Evolutionary conservation across 2,797 vertebrate genomes (phyloP).

Genomic region (Chelmon rostratus): DNA sequence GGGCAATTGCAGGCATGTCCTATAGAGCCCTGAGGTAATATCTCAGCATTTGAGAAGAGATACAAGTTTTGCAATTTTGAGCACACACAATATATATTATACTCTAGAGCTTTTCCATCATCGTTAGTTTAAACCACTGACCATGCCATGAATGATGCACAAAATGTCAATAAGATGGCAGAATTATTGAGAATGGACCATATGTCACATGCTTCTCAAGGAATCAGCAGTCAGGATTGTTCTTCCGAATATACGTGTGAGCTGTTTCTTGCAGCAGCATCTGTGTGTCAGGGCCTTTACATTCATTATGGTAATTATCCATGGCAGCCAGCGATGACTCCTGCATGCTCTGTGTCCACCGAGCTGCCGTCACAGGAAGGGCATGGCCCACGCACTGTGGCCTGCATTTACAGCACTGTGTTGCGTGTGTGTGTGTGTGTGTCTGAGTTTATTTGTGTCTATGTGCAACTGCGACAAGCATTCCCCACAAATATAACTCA

Average conservation of each 20-base stretch:
- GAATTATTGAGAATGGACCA: constrained; percentile 5
- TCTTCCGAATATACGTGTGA: constrained; percentile 32
- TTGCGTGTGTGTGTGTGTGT: constrained; percentile 29
- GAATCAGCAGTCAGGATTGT: constrained; percentile 47
- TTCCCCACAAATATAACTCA: constrained; percentile 59
- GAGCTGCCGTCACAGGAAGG: constrained; percentile 64
- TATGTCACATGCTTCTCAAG: constrained; percentile 39
- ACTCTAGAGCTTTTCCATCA: constrained; percentile 29
- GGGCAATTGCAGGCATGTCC: constrained; percentile 71
- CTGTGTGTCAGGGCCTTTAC: constrained; percentile 60
- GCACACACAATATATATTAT: constrained; percentile 20
- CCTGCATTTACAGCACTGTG: constrained; percentile 39
- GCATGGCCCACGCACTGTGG: constrained; percentile 52
- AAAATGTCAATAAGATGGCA: constrained; percentile 18
- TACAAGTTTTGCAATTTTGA: constrained; percentile 54
- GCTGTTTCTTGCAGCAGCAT: constrained; percentile 56
- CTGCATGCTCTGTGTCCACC: constrained; percentile 66
- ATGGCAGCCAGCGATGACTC: constrained; percentile 77
- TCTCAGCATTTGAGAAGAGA: constrained; percentile 57
- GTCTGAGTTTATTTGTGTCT: constrained; percentile 46
- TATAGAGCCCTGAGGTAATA: constrained; percentile 50
- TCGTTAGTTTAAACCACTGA: constrained; percentile 25
- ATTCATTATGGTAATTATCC: constrained; percentile 78
- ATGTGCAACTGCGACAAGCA: constrained; percentile 43
- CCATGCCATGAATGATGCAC: constrained; percentile 28